These are phyloP conservation scores for Agonopterix arenella DNA, from an alignment of 2,888 invertebrate species.

Conservation along the genomic window DNA sequence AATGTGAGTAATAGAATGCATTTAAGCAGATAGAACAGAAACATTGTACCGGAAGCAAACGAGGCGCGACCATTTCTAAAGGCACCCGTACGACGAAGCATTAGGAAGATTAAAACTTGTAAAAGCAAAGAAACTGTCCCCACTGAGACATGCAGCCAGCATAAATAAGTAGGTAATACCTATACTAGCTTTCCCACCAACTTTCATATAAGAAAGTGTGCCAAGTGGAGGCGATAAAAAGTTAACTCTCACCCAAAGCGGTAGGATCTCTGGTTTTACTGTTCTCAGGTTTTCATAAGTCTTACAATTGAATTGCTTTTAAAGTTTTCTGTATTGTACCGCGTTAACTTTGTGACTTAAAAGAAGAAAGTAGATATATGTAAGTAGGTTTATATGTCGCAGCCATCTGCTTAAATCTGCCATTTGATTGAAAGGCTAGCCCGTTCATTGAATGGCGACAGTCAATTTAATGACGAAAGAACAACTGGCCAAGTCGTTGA, in stretches of 20 bases:
- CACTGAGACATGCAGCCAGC: constrained; percentile 17
- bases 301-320: neutral
- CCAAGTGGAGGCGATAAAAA: constrained; percentile 14
- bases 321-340: neutral
- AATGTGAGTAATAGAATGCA: constrained; percentile 1
- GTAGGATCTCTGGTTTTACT: constrained; percentile 1
- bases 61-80: constrained; percentile 46
- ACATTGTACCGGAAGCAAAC: constrained; percentile 36
- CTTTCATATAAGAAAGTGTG: constrained; percentile 11
- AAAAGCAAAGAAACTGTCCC: constrained; percentile 55
- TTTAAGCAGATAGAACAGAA: constrained; percentile 33
- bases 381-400: too few species aligned
- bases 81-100: constrained; percentile 54
- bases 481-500: too few species aligned
- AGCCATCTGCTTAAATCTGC: too few species aligned
- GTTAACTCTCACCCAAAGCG: constrained; percentile 3
- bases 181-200: constrained; percentile 10
- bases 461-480: too few species aligned
- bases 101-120: constrained; percentile 72
- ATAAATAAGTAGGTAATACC: constrained; percentile 14
- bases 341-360: too few species aligned
- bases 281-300: constrained; percentile 1
- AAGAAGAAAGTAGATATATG: too few species aligned
- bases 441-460: too few species aligned
- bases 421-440: too few species aligned